Base-by-base conservation (phyloP, 2,888 invertebrate genomes). In the Lissocephala sabroskyi region DNA sequence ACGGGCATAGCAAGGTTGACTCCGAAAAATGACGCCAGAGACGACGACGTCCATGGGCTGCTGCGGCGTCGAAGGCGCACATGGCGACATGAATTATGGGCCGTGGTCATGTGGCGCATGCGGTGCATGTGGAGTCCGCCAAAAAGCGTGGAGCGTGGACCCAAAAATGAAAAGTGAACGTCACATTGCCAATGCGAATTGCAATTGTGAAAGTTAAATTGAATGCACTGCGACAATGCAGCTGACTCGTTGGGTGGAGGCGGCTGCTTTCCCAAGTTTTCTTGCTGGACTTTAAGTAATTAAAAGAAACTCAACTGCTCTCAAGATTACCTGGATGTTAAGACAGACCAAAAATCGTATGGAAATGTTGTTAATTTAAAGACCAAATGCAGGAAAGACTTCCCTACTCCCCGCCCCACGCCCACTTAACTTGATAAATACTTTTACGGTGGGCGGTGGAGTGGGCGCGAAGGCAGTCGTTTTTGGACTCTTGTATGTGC, bases 131-230 rank as follows among this genome's bases (percentile, higher is more conserved):
- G 35, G 35, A 13, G 35, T 16, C 35, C 35, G 16, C 16, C 35
- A 13, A 35, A 5, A 23, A 7, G 39, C 52, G 37, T 30, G 6
- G 3, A 3, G 23, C 23, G 23, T 4, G 9, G 6, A 7, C 36
- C 18, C 16, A 33, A 33, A 42, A 33, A 64, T 63, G 58, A 64
- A 63, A 63, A 63, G 63, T 64, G 63, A 63, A 64, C 61, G 64
- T 63, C 55, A 55, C 62, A 58, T 57, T 60, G 57, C 60, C 64
- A 60, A 64, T 64, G 65, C 65, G n/a, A 47, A 63, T 56, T 57
- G 65, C 57, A 58, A 64, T 60, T 60, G 64, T 64, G 56, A 63
- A 64, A 63, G 63, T 64, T 64, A 64, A 64, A 64, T 61, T 58
- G 56, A 61, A 63, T 55, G 62, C 62, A 49, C 52, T 56, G 56